phyloP scores from a whole-genome alignment of 2,888 invertebrate species.

The Leptinotarsa peninsularis region DNA sequence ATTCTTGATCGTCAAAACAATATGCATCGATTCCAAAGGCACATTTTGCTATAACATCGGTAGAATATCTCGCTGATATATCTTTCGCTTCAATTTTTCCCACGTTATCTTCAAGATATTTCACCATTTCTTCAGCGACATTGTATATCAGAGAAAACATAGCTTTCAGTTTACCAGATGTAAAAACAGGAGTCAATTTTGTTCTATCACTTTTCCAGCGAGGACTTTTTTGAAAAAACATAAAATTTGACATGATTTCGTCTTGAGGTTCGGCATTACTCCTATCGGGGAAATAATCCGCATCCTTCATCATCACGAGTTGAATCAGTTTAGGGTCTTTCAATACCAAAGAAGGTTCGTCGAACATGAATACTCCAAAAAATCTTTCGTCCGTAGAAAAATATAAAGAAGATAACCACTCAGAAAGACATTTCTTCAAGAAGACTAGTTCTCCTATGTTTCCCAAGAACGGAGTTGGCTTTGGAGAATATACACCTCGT shows the following conservation, averaged over 20 bases:
- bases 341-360: constrained; percentile 67
- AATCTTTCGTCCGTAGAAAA: constrained; percentile 40
- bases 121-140: constrained; percentile 23
- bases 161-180: constrained; percentile 69
- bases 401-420: constrained; percentile 36
- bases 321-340: constrained; percentile 67
- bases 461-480: constrained; percentile 53
- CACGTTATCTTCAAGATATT: constrained; percentile 26
- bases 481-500: constrained; percentile 46
- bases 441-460: constrained; percentile 45
- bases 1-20: constrained; percentile 60
- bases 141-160: constrained; percentile 67
- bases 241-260: constrained; percentile 63
- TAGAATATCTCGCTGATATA: constrained; percentile 62
- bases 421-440: constrained; percentile 42
- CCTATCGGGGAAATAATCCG: constrained; percentile 66
- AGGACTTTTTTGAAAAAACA: constrained; percentile 66
- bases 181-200: constrained; percentile 70
- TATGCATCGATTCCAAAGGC: constrained; percentile 66
- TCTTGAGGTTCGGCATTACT: constrained; percentile 61
- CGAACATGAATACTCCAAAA: constrained; percentile 49
- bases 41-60: constrained; percentile 66
- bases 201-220: constrained; percentile 70
- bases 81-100: constrained; percentile 57
- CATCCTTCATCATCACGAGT: constrained; percentile 66